phyloP scores from a whole-genome alignment of 2,113 vertebrate species.

The Hippopotamus amphibius region DNA sequence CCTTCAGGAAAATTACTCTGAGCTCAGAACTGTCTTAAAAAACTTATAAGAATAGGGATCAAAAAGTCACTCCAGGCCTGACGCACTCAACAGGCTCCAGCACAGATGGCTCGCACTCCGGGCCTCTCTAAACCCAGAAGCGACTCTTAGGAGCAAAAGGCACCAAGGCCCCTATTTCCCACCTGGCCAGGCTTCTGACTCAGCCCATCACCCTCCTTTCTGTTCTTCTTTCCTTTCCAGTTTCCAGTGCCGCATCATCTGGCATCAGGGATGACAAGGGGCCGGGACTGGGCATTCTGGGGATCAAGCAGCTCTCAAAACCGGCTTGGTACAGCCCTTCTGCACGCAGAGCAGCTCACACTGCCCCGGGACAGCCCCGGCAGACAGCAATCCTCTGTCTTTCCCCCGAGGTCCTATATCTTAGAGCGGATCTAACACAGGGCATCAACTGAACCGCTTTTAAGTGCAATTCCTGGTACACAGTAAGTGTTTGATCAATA shows the following conservation, averaged over 20 bases:
- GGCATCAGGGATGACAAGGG: slow-evolving; percentile 3
- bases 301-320: neutral
- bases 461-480: neutral
- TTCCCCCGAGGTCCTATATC: neutral
- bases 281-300: neutral
- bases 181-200: neutral
- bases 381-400: neutral
- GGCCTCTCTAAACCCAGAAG: neutral
- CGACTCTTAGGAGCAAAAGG: neutral
- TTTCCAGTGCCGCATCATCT: neutral
- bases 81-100: neutral
- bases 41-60: neutral
- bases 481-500: neutral
- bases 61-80: neutral
- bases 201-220: neutral
- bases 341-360: neutral
- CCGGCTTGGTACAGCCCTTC: neutral
- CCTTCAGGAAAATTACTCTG: slow-evolving; percentile 52
- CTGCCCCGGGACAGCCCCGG: neutral
- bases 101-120: neutral
- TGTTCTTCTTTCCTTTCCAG: neutral
- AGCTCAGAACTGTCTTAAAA: slow-evolving; percentile 29
- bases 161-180: neutral
- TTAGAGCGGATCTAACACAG: neutral
- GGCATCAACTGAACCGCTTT: neutral